A percentile compares a stretch with the other conserved stretches of the same genome.
These are phyloP conservation scores for Peromyscus eremicus DNA, from an alignment of 2,797 vertebrate species.

Conservation along the genomic window DNA sequence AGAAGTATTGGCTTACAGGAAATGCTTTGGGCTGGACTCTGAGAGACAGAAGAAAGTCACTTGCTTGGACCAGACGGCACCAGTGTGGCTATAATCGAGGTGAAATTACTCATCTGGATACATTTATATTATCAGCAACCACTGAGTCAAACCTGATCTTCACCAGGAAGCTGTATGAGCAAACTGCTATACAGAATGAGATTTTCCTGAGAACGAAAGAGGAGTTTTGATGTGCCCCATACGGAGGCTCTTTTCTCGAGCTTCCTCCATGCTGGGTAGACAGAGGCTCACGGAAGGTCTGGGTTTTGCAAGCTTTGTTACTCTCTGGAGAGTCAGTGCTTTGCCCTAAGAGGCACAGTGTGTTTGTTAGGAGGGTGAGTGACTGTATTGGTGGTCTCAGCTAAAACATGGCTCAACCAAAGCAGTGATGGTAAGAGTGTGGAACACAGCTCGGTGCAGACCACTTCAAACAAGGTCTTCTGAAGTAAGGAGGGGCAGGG, in stretches of 20 bases:
- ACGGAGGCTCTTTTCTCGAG: not conserved
- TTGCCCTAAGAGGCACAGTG: not conserved
- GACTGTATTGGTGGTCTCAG: slow-evolving; percentile 4
- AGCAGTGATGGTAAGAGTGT: not conserved
- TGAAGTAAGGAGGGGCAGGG: not conserved
- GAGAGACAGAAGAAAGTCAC: slow-evolving; percentile 18
- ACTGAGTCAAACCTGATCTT: slow-evolving; percentile 40
- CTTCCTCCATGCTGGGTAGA: not conserved
- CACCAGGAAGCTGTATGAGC: slow-evolving; percentile 1
- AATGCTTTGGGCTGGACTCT: not conserved
- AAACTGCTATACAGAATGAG: slow-evolving; percentile 16
- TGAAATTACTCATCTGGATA: slow-evolving; percentile 4
- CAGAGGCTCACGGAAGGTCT: slow-evolving; percentile 61
- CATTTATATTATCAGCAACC: slow-evolving; percentile 48
- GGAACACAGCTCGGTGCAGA: not conserved
- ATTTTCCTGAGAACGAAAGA: slow-evolving; percentile 44
- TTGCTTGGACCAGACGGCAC: not conserved
- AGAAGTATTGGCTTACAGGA: not conserved
- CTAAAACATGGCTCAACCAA: not conserved
- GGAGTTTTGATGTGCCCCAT: not conserved
- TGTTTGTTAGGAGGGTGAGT: slow-evolving; percentile 39
- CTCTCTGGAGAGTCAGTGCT: not conserved
- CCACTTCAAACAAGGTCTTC: not conserved
- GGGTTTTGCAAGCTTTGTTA: slow-evolving; percentile 40
- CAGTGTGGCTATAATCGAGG: not conserved